phyloP scores from a whole-genome alignment of 2,797 vertebrate genomes.

The Gymnocypris eckloni region DNA sequence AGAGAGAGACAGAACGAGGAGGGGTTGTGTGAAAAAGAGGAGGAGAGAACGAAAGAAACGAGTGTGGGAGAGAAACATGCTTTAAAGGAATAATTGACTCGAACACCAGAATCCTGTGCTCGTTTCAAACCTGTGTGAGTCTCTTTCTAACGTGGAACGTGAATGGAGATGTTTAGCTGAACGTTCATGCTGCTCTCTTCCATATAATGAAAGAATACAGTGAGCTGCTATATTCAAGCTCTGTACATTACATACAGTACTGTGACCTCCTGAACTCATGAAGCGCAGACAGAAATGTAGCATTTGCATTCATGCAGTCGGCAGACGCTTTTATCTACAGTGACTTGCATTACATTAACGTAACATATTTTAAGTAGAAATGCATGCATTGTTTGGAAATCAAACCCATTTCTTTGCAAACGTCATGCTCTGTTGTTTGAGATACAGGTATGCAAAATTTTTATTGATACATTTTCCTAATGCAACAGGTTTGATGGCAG shows the following conservation, averaged over 20 bases:
- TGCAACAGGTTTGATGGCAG: neutral
- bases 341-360: neutral
- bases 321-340: neutral
- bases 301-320: neutral
- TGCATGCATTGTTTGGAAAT: neutral
- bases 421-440: neutral
- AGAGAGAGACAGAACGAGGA: constrained; percentile 58
- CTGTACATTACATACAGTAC: neutral
- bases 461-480: neutral
- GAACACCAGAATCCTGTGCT: neutral
- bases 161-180: neutral
- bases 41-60: constrained; percentile 49
- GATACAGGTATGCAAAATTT: neutral
- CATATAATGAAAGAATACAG: neutral
- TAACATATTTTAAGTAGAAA: neutral
- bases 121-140: neutral
- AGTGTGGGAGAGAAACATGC: constrained; percentile 55
- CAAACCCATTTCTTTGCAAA: neutral
- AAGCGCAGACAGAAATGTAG: neutral
- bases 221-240: neutral
- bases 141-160: neutral
- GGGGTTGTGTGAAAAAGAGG: constrained; percentile 48
- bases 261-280: neutral
- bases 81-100: constrained; percentile 34
- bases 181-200: neutral